These are phyloP conservation scores for Palloptera scutellata DNA, from an alignment of 2,888 invertebrate genomes.

Conservation along the genomic window DNA sequence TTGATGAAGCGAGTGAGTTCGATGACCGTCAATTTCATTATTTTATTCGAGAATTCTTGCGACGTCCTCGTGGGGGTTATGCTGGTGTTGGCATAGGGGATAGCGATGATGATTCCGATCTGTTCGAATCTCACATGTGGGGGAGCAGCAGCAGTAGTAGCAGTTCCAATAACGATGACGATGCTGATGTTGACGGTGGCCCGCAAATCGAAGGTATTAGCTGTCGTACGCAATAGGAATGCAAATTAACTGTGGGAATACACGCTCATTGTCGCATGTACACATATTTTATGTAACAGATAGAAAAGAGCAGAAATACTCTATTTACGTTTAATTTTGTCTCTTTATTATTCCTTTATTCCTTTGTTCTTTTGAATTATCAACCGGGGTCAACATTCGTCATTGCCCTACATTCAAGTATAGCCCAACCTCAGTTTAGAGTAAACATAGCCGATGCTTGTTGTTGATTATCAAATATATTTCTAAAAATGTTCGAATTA, in stretches of 20 bases:
- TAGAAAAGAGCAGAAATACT: not conserved
- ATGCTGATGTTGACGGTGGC: constrained; percentile 40
- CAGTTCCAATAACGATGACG: constrained; percentile 30
- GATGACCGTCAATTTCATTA: constrained; percentile 55
- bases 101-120: constrained; percentile 37
- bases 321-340: not conserved
- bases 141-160: constrained; percentile 37
- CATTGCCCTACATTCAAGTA: not conserved
- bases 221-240: constrained; percentile 51
- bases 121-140: constrained; percentile 26
- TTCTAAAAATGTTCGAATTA: constrained; percentile 33
- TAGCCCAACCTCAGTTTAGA: too few relatives aligned
- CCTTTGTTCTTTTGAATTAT: constrained; percentile 13
- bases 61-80: constrained; percentile 35
- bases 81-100: constrained; percentile 22
- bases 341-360: constrained; percentile 12
- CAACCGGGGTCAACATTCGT: constrained; percentile 7
- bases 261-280: too few relatives aligned
- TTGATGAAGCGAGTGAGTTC: constrained; percentile 43
- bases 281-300: too few relatives aligned
- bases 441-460: too few relatives aligned
- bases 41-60: constrained; percentile 56
- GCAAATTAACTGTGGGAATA: too few relatives aligned
- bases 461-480: constrained; percentile 33
- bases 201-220: constrained; percentile 40